Evolutionary conservation across 1,140 invertebrate genomes (phyloP), one percentile per base, ranked within the genome.

Genomic region (Fopius arisanus): DNA sequence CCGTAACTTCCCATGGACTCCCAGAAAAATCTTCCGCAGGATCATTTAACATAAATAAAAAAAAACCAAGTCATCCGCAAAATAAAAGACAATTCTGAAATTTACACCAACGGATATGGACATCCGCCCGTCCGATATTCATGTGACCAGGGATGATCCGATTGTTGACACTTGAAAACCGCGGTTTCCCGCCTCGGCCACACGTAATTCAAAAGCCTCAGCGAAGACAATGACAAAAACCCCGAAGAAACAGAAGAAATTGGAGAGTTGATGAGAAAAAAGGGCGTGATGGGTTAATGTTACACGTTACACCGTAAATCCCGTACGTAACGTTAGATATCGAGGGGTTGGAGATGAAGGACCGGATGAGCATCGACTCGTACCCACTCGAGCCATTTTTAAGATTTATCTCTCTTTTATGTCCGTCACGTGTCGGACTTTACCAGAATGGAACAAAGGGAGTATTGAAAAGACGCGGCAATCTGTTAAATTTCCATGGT

Each of bases 271-370:
- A 48, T 48, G 43, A 65, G 29, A 65, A 65, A 31, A n/a, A 65
- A 5, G 43, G 54, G 19, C 9, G 29, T 23, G 51, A 40, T 31
- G 5, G 43, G 78, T 81, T 85, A 86, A 87, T 82, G 81, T 79
- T 80, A 87, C 81, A 82, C 84, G 82, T 82, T 37, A 37, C 33
- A 10, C 33, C 86, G 43, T 86, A 84, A 87, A 85, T 86, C 84
- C 82, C 84, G 81, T 83, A 85, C 84, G 83, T 84, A 86, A 87
- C 77, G 83, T 78, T 85, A 86, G 79, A 67, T 31, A 16, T 28
- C 21, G 16, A 26, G 59, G 54, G 14, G 33, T 37, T 65, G 21
- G 2, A 10, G n/a, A 23, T 72, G 71, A 78, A n/a, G 80, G 78
- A 81, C 80, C 82, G 83, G 83, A 83, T 80, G 78, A 75, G 77